Evolutionary conservation across 2,888 invertebrate species (phyloP).

Genomic region (Hybos culiciformis): DNA sequence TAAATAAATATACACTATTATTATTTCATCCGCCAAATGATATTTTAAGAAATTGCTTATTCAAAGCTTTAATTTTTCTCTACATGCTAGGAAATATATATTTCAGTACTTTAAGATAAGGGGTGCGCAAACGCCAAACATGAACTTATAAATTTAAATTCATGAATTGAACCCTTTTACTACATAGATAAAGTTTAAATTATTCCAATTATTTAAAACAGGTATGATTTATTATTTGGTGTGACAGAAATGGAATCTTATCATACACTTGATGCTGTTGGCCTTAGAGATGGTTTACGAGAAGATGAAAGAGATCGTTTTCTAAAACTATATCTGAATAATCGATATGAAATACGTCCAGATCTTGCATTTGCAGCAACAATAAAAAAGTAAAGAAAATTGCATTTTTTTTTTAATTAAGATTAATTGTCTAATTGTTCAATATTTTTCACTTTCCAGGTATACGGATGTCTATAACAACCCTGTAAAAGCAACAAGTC

Average conservation of each 20-base stretch:
- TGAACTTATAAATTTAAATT: too few species aligned
- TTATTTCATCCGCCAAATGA: too few species aligned
- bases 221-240: slow-evolving; percentile 77
- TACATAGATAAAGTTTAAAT: too few species aligned
- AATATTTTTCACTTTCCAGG: slow-evolving; percentile 28
- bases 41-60: too few species aligned
- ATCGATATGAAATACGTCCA: slow-evolving; percentile 62
- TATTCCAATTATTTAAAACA: slow-evolving; percentile 28
- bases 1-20: too few species aligned
- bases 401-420: not conserved
- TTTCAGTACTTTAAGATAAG: too few species aligned
- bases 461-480: slow-evolving; percentile 45
- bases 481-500: slow-evolving; percentile 38
- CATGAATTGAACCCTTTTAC: too few species aligned
- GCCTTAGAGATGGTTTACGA: slow-evolving; percentile 56
- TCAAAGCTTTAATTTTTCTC: too few species aligned
- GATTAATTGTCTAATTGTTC: too few species aligned
- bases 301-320: slow-evolving; percentile 64
- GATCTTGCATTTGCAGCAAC: slow-evolving; percentile 50
- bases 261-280: slow-evolving; percentile 57
- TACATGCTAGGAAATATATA: too few species aligned
- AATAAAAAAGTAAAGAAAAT: slow-evolving; percentile 43
- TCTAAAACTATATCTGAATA: slow-evolving; percentile 61
- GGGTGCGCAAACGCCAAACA: too few species aligned
- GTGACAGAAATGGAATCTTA: slow-evolving; percentile 71